Conservation (phyloP, 2,113 vertebrate genomes). For the Acanthochromis polyacanthus region DNA sequence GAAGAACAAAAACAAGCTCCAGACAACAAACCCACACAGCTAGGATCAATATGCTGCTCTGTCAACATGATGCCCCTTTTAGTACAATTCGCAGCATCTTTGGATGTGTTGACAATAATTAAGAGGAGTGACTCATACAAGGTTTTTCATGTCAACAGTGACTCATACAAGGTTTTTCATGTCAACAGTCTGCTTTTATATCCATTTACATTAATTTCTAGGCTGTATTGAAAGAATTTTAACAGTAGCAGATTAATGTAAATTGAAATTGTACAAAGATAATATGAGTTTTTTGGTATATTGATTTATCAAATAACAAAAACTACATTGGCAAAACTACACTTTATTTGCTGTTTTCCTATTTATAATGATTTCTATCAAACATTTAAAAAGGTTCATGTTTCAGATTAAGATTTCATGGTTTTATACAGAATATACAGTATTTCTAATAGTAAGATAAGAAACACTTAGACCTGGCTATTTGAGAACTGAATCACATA, state of each 20-base stretch:
- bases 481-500: too few species aligned
- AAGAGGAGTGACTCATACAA: neutral
- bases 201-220: neutral
- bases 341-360: too few species aligned
- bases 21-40: slow-evolving; percentile 4
- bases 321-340: too few species aligned
- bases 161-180: neutral
- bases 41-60: neutral
- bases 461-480: too few species aligned
- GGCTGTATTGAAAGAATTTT: neutral
- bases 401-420: too few species aligned
- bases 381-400: too few species aligned
- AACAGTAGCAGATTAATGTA: neutral
- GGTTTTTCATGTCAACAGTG: neutral
- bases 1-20: slow-evolving; percentile 34
- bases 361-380: too few species aligned
- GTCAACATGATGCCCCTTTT: neutral
- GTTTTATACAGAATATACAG: too few species aligned
- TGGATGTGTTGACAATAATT: neutral
- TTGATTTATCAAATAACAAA: too few species aligned
- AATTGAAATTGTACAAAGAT: too few species aligned
- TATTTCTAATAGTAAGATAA: too few species aligned
- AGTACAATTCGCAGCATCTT: neutral
- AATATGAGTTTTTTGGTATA: too few species aligned
- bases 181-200: slow-evolving; percentile 13